phyloP scores from a whole-genome alignment of 2,888 invertebrate species.

The Phyto melanocephala region DNA sequence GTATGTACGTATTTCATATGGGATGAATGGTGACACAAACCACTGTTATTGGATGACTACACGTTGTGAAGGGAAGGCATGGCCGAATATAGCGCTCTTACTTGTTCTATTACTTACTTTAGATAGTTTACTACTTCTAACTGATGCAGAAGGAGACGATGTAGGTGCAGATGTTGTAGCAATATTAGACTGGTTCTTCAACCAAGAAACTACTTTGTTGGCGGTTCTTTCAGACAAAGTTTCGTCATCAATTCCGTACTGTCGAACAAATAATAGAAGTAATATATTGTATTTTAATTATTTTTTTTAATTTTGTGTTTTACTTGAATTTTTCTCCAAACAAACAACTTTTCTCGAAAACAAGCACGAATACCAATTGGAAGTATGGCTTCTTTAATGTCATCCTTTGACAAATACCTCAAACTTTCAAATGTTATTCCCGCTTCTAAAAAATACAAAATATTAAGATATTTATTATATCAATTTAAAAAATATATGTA shows the following conservation, averaged over 20 bases:
- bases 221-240: neutral
- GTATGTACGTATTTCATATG: too few species aligned
- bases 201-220: neutral
- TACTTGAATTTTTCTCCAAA: neutral
- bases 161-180: neutral
- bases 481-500: too few species aligned
- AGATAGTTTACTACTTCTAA: neutral
- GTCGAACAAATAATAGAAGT: neutral
- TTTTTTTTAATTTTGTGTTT: neutral
- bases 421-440: neutral
- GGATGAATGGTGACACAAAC: too few species aligned
- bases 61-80: too few species aligned
- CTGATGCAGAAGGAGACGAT: neutral
- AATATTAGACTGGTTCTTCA: neutral
- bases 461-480: too few species aligned
- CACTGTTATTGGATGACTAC: too few species aligned
- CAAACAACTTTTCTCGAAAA: neutral
- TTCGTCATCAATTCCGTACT: conserved; percentile 1
- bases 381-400: neutral
- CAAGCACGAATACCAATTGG: neutral
- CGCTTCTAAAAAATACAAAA: neutral
- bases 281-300: neutral
- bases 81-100: too few species aligned
- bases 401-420: neutral
- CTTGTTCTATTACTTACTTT: too few species aligned